phyloP scores from a whole-genome alignment of 2,113 vertebrate species.

The Lophotis ruficrista region DNA sequence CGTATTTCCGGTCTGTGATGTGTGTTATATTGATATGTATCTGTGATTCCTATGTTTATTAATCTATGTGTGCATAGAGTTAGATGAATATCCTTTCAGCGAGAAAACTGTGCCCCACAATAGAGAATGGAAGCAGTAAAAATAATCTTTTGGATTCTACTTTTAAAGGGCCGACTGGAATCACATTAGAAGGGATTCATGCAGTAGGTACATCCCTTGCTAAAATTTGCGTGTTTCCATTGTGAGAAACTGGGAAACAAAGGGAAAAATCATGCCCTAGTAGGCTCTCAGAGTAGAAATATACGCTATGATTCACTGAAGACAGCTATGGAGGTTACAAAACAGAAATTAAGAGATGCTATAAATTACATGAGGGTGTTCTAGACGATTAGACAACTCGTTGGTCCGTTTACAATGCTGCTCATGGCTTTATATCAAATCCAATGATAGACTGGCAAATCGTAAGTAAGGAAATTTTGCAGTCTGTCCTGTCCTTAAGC shows the following conservation, averaged over 20 bases:
- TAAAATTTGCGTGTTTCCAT: background rate
- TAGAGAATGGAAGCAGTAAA: background rate
- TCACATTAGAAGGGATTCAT: background rate
- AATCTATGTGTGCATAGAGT: background rate
- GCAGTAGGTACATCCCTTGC: background rate
- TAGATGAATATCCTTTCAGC: background rate
- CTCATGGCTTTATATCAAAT: background rate
- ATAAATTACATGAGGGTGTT: background rate
- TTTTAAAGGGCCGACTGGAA: background rate
- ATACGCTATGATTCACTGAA: background rate
- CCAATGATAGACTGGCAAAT: background rate
- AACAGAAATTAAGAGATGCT: background rate
- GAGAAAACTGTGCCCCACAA: background rate
- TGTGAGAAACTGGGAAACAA: background rate
- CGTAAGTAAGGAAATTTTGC: background rate
- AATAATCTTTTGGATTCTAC: background rate
- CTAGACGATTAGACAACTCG: constrained; percentile 9
- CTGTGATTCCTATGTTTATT: background rate
- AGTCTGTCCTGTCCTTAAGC: background rate
- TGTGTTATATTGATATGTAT: background rate
- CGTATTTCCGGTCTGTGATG: background rate
- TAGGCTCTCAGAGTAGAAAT: background rate
- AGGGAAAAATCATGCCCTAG: background rate
- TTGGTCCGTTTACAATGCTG: background rate
- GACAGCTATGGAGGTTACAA: background rate